phyloP scores from a whole-genome alignment of 2,113 vertebrate species.

The Epinephelus fuscoguttatus region DNA sequence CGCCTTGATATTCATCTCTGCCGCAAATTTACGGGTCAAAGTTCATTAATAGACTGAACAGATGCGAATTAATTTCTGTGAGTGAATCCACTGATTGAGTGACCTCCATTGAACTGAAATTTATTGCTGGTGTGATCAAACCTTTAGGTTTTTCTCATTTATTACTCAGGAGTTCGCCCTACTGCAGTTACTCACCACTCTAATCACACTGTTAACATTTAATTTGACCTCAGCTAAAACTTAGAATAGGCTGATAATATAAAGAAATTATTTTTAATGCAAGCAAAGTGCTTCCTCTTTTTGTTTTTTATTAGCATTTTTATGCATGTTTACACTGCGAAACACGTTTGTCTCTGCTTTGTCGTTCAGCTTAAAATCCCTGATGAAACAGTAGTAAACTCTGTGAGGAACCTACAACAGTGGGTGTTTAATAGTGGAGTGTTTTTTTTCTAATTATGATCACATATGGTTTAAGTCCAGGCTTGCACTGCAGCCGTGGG shows the following conservation, averaged over 20 bases:
- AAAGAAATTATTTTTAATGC: not conserved
- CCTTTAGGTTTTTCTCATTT: no score
- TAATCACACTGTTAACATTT: not conserved
- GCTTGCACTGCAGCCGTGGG: conserved; percentile 10
- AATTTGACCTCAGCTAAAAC: not conserved
- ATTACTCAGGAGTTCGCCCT: not conserved
- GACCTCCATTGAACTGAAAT: not conserved
- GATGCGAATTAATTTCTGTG: no score
- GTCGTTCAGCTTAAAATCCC: not conserved
- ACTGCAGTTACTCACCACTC: not conserved
- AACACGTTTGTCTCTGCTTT: not conserved
- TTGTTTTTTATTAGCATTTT: not conserved
- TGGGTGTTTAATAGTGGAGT: not conserved
- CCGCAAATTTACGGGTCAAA: not conserved
- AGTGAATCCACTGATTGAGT: not conserved
- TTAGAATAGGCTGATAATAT: not conserved
- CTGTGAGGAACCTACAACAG: not conserved
- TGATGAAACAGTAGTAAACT: not conserved
- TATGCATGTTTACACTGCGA: not conserved
- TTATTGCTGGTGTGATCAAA: no score
- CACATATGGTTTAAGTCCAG: conserved; percentile 36
- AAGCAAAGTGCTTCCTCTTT: not conserved
- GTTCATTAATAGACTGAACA: not conserved
- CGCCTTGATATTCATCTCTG: not conserved
- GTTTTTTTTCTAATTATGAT: conserved; percentile 10